Percentiles rank a stretch among this genome's conserved stretches.
phyloP scores from a whole-genome alignment of 2,888 invertebrate species.

The Epirrita christyi region DNA sequence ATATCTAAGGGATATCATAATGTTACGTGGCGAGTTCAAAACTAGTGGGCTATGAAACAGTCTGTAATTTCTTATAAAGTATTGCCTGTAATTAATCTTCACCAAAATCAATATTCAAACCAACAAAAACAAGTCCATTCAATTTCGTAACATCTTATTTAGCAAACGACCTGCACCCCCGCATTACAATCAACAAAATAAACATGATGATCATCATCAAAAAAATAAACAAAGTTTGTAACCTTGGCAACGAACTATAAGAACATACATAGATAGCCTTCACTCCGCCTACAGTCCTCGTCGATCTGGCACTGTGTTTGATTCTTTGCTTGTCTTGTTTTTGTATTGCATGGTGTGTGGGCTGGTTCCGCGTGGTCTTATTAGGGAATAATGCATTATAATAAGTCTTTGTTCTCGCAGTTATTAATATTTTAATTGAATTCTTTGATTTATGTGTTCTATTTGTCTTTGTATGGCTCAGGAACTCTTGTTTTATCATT shows the following conservation, averaged over 20 bases:
- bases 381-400: slow-evolving; percentile 28
- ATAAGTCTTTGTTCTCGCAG: slow-evolving; percentile 26
- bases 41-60: too few relatives aligned
- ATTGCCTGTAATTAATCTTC: neutral
- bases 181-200: slow-evolving; percentile 42
- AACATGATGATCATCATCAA: slow-evolving; percentile 47
- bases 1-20: too few relatives aligned
- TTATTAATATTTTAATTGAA: slow-evolving; percentile 11
- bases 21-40: too few relatives aligned
- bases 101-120: slow-evolving; percentile 9
- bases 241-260: slow-evolving; percentile 62
- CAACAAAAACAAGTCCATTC: slow-evolving; percentile 13
- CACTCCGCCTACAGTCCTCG: slow-evolving; percentile 54
- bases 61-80: too few relatives aligned
- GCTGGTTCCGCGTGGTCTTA: slow-evolving; percentile 38
- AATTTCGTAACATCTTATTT: slow-evolving; percentile 28
- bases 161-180: slow-evolving; percentile 42
- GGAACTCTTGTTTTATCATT: too few relatives aligned
- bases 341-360: slow-evolving; percentile 26
- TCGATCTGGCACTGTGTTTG: slow-evolving; percentile 30
- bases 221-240: slow-evolving; percentile 41
- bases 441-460: slow-evolving; percentile 9
- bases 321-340: slow-evolving; percentile 30
- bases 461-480: neutral
- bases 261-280: slow-evolving; percentile 41